Base-by-base conservation (phyloP, 1,140 invertebrate species). In the Drosophila repletoides region DNA sequence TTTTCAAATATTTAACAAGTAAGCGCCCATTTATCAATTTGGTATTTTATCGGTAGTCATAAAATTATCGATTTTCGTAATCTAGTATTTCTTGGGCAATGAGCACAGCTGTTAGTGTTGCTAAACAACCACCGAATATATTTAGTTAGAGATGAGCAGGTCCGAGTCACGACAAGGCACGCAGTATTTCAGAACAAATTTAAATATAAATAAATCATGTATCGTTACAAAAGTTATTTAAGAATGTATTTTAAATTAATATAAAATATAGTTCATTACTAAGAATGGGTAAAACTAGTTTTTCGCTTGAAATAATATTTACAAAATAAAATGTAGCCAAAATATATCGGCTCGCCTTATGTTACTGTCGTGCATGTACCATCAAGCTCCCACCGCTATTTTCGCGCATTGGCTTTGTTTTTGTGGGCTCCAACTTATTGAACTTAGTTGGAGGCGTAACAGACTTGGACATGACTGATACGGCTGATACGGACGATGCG, bases 401-500 rank as follows among this genome's bases (percentile, higher is more conserved):
- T 66, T 60, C 51, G 63, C 55, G 49, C 36, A 51, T 14, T 31
- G 10, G 14, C 51, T 21, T 66, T 51, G 36, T 51, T 66, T 51
- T 48, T 15, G 36, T 43, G 51, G 40, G n/a, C 21, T 21, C 17
- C 24, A 38, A 29, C 17, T 55, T 56, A 26, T 2, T 43, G 7
- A 31, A 55, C 33, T 24, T 51, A 60, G 63, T 66, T 66, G 36
- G 26, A 28, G 45, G 31, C 21, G 55, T 19, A 28, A 21, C 5
- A 26, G 55, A 31, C 38, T 36, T 45, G 36, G 63, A 49, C 28
- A 83, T 83, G 77, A 60, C 43, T 48, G 73, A 81, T 43, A 61
- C 49, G 45, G 64, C 43, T 48, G 73, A 81, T 43, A 61, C 49
- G 45, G 70, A 73, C 33, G 66, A 69, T 21, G 43, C 88, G 88